Percentiles rank a stretch among this genome's conserved stretches.
phyloP scores from a whole-genome alignment of 2,888 invertebrate genomes.

The Copidosoma aretas region DNA sequence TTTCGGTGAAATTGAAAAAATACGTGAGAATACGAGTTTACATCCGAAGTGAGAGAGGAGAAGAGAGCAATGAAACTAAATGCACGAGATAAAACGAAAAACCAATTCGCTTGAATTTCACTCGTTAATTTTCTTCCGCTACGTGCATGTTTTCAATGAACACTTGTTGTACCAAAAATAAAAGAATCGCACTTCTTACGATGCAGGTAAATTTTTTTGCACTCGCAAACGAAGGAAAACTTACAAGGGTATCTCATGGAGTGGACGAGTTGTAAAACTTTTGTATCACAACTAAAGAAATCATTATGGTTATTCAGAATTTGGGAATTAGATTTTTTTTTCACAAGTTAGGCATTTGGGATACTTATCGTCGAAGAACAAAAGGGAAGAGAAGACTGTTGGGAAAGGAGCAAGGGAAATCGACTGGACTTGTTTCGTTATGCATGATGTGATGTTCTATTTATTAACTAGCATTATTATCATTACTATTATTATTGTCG shows the following conservation, averaged over 20 bases:
- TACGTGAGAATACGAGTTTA: background rate
- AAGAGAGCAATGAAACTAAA: conserved; percentile 4
- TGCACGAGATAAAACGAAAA: conserved; percentile 10
- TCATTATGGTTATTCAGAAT: conserved; percentile 27
- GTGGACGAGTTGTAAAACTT: conserved; percentile 33
- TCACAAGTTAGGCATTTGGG: conserved; percentile 30
- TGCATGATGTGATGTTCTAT: conserved; percentile 44
- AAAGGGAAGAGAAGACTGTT: conserved; percentile 7
- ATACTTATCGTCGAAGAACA: background rate
- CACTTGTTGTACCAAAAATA: conserved; percentile 5
- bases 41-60: background rate
- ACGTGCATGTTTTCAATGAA: background rate
- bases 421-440: conserved; percentile 9
- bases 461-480: no score
- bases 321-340: conserved; percentile 24
- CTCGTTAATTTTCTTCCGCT: conserved; percentile 14
- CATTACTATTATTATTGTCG: conserved; percentile 33
- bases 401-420: conserved; percentile 15
- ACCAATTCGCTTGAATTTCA: conserved; percentile 23
- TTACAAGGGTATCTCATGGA: conserved; percentile 16
- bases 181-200: background rate
- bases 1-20: background rate
- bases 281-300: conserved; percentile 31
- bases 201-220: conserved; percentile 4
- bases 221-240: background rate